phyloP scores from a whole-genome alignment of 2,113 vertebrate species.

The Trogon melanurus region DNA sequence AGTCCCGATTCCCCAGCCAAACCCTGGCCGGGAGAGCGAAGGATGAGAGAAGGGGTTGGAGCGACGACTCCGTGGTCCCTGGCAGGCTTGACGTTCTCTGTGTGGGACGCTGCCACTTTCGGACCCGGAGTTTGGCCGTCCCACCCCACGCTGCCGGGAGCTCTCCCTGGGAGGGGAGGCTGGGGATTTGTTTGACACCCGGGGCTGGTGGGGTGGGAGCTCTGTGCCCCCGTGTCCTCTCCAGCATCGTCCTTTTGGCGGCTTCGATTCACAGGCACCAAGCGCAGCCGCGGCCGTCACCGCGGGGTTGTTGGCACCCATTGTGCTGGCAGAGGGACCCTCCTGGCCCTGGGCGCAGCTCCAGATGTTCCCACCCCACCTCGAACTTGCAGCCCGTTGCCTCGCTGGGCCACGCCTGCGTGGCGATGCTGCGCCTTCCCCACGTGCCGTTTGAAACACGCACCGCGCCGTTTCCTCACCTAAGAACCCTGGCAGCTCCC shows the following conservation, averaged over 20 bases:
- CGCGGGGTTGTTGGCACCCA: neutral
- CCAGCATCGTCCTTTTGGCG: neutral
- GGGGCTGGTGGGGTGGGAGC: neutral
- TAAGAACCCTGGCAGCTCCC: neutral
- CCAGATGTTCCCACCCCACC: neutral
- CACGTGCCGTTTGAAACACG: neutral
- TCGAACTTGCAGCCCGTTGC: neutral
- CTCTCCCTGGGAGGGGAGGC: neutral
- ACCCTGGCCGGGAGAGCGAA: rapidly evolving
- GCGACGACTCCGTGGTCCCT: neutral
- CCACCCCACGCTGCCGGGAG: neutral
- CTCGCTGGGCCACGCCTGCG: rapidly evolving
- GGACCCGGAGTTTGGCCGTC: rapidly evolving
- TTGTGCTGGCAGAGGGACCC: neutral
- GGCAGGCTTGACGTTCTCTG: rapidly evolving
- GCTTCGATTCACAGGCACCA: neutral
- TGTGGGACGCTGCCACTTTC: rapidly evolving
- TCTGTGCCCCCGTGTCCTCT: neutral
- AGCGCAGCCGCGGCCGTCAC: neutral
- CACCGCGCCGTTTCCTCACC: neutral
- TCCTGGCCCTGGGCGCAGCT: rapidly evolving
- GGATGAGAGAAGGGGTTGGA: neutral
- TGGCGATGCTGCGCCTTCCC: neutral
- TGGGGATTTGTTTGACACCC: no score
- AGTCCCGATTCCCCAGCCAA: neutral